Base-by-base conservation (phyloP, 2,113 vertebrate species). In the Podilymbus podiceps region DNA sequence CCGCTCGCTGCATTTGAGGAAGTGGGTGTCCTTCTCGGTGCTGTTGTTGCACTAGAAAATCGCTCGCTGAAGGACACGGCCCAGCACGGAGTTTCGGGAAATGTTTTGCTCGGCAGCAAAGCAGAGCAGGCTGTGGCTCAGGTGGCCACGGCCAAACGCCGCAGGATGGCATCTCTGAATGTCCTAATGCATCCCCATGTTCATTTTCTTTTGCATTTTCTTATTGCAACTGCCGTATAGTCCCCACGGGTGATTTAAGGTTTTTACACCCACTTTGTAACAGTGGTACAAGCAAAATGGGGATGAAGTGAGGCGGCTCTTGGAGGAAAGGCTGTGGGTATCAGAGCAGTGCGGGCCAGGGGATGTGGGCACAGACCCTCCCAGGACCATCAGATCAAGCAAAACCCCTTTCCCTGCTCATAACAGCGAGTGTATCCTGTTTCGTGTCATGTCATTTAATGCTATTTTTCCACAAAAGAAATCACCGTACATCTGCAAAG, bases 1-100 rank as follows among this genome's bases (percentile, higher is more conserved):
- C 62, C 2, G 47, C 71, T 95, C 63, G 83, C 46, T 17, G 94
- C 86, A 21, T 97, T 97, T 97, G 96, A 97, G 98, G 98, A 98
- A 98, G 98, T 98, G 97, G 95, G 62, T 72, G 89, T 68, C 69
- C 95, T 79, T 77, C 77, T 50, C 22, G 4, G 81, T 8, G 67
- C 50, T 20, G 33, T 28, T 63, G 56, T 63, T 25, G 77, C 40
- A 6, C 62, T 25, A 66, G 59, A 72, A 74, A 42, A 72, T 21
- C 2, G 19, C 73, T 44, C 9, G 9, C 67, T 47, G 72, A 16
- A 60, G 85, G 67, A 35, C 75, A 9, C 9, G 1, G 66, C 90
- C 81, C 66, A 44, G 92, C 93, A 15, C 19, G 17, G n/a, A 2
- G 47, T 33, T 83, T 66, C 4, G n/a, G 82, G 90, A 89, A 83